Conservation (phyloP, 1,140 invertebrate genomes). For the Carposina sasakii region DNA sequence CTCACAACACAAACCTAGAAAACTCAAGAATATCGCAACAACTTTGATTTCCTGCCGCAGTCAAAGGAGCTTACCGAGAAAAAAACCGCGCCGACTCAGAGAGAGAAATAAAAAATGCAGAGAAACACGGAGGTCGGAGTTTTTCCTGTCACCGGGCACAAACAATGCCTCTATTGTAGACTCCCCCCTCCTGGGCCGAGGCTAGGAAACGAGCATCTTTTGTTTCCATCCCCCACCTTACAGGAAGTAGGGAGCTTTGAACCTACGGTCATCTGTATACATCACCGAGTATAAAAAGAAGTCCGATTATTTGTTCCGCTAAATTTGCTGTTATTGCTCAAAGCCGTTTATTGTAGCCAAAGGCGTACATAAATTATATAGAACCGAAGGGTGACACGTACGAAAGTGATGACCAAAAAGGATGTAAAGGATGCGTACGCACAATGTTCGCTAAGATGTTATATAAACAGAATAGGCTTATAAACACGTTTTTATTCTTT, state of each 20-base stretch:
- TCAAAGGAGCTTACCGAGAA: constrained; percentile 59
- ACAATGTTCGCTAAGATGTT: too few species aligned
- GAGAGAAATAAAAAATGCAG: constrained; percentile 67
- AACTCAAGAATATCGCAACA: constrained; percentile 39
- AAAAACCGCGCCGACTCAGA: constrained; percentile 46
- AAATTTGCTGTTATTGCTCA: too few species aligned
- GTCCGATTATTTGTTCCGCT: constrained; percentile 35
- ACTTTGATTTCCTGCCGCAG: constrained; percentile 52
- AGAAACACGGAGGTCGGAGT: constrained; percentile 71
- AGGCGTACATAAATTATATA: too few species aligned
- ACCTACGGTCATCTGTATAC: constrained; percentile 68
- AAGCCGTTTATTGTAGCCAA: too few species aligned
- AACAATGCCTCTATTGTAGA: constrained; percentile 67
- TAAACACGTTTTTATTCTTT: too few species aligned
- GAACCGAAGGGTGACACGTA: too few species aligned
- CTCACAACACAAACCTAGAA: not conserved
- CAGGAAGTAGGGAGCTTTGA: constrained; percentile 56
- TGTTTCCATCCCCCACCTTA: constrained; percentile 52
- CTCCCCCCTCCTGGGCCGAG: constrained; percentile 24
- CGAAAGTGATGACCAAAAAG: too few species aligned
- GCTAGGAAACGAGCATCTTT: constrained; percentile 69
- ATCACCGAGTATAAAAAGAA: constrained; percentile 47
- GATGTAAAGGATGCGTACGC: too few species aligned
- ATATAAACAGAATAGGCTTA: too few species aligned
- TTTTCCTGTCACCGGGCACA: constrained; percentile 71